These are phyloP conservation scores for Paralichthys olivaceus DNA, from an alignment of 2,113 vertebrate species.

Conservation along the genomic window DNA sequence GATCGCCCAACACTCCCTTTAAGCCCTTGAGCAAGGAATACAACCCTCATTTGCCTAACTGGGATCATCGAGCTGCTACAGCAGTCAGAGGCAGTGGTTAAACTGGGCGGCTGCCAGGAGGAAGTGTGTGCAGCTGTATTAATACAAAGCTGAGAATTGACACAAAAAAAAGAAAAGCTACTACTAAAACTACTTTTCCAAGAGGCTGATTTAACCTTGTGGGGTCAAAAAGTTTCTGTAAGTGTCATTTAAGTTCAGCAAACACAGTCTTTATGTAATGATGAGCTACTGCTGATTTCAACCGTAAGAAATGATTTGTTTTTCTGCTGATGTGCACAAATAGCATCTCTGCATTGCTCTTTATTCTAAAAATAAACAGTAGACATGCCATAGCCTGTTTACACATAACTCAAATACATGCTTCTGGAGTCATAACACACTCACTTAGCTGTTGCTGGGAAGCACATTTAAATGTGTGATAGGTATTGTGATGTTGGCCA, in stretches of 20 bases:
- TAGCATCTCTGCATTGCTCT: background rate
- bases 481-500: background rate
- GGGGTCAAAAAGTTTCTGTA: background rate
- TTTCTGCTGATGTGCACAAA: background rate
- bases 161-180: background rate
- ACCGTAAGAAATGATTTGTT: background rate
- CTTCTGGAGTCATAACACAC: background rate
- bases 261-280: background rate
- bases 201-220: background rate
- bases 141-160: background rate
- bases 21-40: background rate
- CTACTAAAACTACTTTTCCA: background rate
- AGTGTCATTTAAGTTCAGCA: background rate
- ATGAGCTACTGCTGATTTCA: background rate
- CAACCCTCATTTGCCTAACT: background rate
- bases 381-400: background rate
- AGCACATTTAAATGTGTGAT: slow-evolving; percentile 7
- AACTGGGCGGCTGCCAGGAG: slow-evolving; percentile 1
- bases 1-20: background rate
- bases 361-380: background rate
- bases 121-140: background rate
- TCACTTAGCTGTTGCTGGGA: background rate
- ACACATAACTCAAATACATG: background rate
- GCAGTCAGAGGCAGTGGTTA: background rate
- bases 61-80: background rate